phyloP scores from a whole-genome alignment of 2,113 vertebrate species.

The Brachypodius melanocephalos region DNA sequence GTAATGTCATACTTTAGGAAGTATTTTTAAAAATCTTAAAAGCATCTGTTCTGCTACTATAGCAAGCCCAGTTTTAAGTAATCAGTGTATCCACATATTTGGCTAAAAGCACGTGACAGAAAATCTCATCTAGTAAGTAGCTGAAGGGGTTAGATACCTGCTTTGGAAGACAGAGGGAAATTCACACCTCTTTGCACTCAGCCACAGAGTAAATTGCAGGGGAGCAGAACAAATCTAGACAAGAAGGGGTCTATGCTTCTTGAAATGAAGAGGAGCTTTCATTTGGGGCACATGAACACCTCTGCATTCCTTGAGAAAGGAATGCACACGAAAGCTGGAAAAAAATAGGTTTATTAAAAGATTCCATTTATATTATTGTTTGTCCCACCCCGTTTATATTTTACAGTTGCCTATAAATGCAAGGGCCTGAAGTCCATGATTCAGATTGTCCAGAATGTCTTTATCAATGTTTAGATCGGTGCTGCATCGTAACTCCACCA shows the following conservation, averaged over 20 bases:
- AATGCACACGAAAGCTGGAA: not conserved
- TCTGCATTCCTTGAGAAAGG: not conserved
- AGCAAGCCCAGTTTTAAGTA: not conserved
- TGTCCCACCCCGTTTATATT: not conserved
- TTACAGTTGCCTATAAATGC: not conserved
- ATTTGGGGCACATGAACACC: not conserved
- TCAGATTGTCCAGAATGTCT: not conserved
- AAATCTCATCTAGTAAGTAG: not conserved
- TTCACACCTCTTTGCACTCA: rapidly evolving
- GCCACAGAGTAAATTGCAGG: not conserved
- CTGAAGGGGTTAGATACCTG: not conserved
- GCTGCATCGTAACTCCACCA: not conserved
- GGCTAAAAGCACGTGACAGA: not conserved
- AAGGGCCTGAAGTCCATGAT: not conserved
- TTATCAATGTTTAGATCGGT: not conserved
- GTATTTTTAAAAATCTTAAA: not conserved
- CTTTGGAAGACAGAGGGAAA: not conserved
- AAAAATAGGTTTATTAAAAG: not conserved
- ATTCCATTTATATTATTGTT: not conserved
- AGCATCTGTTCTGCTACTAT: not conserved
- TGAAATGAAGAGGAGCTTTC: not conserved
- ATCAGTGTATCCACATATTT: not conserved
- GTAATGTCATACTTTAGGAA: not conserved
- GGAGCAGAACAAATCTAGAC: not conserved
- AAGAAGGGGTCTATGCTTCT: not conserved